Conservation (phyloP, 2,113 vertebrate species). For the Oostethus manadensis region DNA sequence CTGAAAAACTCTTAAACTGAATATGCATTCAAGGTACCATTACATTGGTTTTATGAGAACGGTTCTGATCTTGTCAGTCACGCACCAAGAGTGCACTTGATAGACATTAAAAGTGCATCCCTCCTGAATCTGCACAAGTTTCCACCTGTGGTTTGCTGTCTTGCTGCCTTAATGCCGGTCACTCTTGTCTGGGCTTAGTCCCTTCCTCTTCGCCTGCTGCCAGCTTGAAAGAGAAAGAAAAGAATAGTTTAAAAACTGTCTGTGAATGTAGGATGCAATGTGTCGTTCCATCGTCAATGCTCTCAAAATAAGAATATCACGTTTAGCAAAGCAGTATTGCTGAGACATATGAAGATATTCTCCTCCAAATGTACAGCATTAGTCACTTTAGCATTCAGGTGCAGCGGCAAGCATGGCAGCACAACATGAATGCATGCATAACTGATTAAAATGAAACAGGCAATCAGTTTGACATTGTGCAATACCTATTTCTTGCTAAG, state of each 20-base stretch:
- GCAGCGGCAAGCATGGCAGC: conserved; percentile 19
- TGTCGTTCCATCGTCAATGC: not conserved
- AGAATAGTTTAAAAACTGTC: not conserved
- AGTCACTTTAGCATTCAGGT: conserved; percentile 24
- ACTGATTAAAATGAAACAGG: not conserved
- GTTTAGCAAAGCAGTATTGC: conserved; percentile 15
- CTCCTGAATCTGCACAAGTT: conserved; percentile 14
- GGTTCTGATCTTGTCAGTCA: conserved; percentile 16
- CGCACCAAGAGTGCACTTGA: conserved; percentile 21
- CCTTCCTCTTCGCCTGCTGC: conserved; percentile 44
- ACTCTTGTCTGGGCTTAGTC: conserved; percentile 15
- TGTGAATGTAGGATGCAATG: no score
- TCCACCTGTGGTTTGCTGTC: conserved; percentile 15
- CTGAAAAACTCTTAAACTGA: conserved; percentile 11
- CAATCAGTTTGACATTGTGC: conserved; percentile 15
- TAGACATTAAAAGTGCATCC: conserved; percentile 27
- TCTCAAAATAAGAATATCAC: conserved; percentile 19
- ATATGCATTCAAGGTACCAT: conserved; percentile 52
- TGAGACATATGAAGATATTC: not conserved
- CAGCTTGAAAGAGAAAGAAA: conserved; percentile 32
- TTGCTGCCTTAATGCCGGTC: conserved; percentile 12
- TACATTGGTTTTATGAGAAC: conserved; percentile 35
- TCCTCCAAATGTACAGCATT: conserved; percentile 17
- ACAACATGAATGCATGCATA: not conserved
- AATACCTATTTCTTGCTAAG: conserved; percentile 11